phyloP scores from a whole-genome alignment of 2,888 invertebrate species.

The Cephus spinipes region DNA sequence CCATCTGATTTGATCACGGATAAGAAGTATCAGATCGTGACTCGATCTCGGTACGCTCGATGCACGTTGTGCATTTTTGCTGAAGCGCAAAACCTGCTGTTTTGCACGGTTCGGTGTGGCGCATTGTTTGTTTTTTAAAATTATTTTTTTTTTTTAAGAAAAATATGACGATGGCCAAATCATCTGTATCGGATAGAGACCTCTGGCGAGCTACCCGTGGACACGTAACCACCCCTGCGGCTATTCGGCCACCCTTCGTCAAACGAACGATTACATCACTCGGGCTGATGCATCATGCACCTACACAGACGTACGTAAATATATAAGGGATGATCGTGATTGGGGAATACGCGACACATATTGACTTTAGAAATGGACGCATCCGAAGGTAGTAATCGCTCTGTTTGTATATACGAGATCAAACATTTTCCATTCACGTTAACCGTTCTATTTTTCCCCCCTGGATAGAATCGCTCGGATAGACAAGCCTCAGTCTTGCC shows the following conservation, averaged over 20 bases:
- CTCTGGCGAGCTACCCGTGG: neutral
- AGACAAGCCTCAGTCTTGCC: neutral
- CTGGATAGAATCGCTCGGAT: neutral
- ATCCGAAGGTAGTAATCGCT: neutral
- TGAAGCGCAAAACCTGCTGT: neutral
- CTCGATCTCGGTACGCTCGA: neutral
- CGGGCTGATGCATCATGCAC: conserved; percentile 47
- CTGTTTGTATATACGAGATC: neutral
- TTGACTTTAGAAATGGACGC: neutral
- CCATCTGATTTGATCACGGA: neutral
- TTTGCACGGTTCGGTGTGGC: neutral
- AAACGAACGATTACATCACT: conserved; percentile 54
- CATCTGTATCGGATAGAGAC: neutral
- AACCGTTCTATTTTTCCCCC: neutral
- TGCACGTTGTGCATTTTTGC: neutral
- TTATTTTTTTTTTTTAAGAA: neutral
- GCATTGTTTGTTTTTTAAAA: neutral
- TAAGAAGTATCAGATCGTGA: neutral
- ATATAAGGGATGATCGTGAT: neutral
- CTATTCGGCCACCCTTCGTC: conserved; percentile 42
- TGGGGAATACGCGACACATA: conserved; percentile 3
- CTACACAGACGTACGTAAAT: neutral
- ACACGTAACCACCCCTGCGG: conserved; percentile 8
- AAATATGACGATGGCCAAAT: neutral
- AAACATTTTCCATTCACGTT: neutral